Evolutionary conservation across 2,888 invertebrate genomes (phyloP).

Genomic region (Hermodice carunculata): DNA sequence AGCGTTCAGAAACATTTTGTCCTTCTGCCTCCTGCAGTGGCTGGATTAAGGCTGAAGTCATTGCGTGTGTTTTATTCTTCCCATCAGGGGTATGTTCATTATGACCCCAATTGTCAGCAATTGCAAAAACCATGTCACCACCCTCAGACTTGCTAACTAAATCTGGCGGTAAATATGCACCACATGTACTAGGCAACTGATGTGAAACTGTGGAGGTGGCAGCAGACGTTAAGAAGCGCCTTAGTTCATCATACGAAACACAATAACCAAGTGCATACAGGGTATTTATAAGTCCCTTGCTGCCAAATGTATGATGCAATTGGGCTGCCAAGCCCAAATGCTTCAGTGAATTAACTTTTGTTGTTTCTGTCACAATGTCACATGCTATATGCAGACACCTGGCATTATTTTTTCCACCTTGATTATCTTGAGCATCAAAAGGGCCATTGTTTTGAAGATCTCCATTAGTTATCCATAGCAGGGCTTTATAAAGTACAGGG

Average conservation of each 20-base stretch:
- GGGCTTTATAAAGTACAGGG: not conserved
- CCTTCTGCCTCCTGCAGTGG: not conserved
- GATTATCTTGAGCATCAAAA: not conserved
- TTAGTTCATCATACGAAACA: too few species aligned
- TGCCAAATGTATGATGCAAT: not conserved
- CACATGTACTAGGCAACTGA: not conserved
- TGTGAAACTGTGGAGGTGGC: not conserved
- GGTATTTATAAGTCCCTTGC: too few species aligned
- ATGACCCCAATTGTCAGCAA: too few species aligned
- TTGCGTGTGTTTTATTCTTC: not conserved
- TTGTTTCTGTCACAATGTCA: not conserved
- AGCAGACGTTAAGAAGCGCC: not conserved
- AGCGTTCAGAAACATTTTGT: too few species aligned
- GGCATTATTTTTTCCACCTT: not conserved
- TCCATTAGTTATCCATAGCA: not conserved
- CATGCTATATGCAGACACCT: not conserved
- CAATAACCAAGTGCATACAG: too few species aligned
- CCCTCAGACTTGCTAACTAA: not conserved
- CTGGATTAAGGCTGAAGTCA: not conserved
- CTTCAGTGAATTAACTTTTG: not conserved
- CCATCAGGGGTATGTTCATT: conserved; percentile 6
- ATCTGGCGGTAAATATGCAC: conserved; percentile 1
- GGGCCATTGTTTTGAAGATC: too few species aligned
- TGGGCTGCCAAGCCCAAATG: not conserved
- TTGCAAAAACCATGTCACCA: not conserved